Evolutionary conservation across 2,797 vertebrate species (phyloP).

Genomic region (Antrozous pallidus): DNA sequence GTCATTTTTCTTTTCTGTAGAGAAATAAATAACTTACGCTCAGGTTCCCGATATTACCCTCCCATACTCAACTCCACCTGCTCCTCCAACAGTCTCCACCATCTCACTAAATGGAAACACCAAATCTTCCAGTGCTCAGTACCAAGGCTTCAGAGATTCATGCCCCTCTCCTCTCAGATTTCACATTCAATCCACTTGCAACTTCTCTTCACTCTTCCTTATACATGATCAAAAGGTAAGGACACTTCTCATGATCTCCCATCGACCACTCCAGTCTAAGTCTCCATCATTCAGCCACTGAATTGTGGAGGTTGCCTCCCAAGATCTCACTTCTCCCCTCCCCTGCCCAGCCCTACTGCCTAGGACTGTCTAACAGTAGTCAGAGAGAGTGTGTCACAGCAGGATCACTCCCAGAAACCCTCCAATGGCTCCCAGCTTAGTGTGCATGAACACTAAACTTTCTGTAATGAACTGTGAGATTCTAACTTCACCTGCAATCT

Average conservation of each 20-base stretch:
- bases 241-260: background rate
- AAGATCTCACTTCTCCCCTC: background rate
- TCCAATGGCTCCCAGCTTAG: background rate
- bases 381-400: background rate
- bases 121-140: background rate
- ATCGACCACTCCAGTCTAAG: too few relatives aligned
- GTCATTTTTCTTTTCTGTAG: background rate
- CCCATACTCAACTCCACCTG: background rate
- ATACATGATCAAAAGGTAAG: background rate
- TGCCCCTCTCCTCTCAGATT: background rate
- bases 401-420: background rate
- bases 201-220: background rate
- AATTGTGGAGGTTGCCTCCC: too few relatives aligned
- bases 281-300: background rate
- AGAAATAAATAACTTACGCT: background rate
- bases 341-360: rapidly evolving
- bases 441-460: background rate
- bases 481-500: background rate
- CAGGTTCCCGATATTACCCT: background rate
- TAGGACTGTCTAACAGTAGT: background rate
- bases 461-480: background rate
- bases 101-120: background rate
- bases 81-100: background rate
- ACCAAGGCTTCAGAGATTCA: background rate
- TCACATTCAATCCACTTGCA: background rate